Percentiles rank a stretch among this genome's conserved stretches.
Conservation (phyloP, 2,888 invertebrate genomes). For the Andrena bicolor region DNA sequence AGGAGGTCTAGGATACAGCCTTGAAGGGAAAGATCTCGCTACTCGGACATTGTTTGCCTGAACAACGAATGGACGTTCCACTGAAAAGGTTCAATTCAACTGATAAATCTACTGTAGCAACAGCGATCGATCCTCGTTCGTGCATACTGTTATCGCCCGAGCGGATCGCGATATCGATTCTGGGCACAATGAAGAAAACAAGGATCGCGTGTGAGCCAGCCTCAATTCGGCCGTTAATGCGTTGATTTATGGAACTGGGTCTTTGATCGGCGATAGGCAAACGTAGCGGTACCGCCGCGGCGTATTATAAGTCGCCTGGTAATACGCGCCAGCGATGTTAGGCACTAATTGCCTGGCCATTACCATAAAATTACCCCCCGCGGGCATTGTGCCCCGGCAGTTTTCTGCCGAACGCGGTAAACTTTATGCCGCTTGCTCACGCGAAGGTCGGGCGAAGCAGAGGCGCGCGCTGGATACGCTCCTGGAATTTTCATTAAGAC, state of each 20-base stretch:
- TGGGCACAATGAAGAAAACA: constrained; percentile 28
- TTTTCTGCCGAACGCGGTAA: constrained; percentile 10
- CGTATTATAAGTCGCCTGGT: constrained; percentile 42
- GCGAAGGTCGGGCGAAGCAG: constrained; percentile 14
- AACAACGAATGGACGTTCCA: too few species aligned
- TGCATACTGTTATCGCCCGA: constrained; percentile 11
- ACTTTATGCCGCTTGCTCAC: not conserved
- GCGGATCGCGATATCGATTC: constrained; percentile 32
- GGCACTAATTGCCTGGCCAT: constrained; percentile 49
- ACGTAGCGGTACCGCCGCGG: constrained; percentile 49
- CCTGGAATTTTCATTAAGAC: not conserved
- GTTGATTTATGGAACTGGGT: constrained; percentile 54
- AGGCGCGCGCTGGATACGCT: not conserved
- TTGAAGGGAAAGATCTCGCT: not conserved
- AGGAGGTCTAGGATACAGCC: not conserved
- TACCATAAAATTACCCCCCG: constrained; percentile 37
- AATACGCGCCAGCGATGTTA: constrained; percentile 47
- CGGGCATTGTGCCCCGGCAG: constrained; percentile 12
- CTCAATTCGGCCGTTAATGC: constrained; percentile 42
- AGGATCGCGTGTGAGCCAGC: constrained; percentile 45
- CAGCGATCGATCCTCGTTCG: constrained; percentile 43
- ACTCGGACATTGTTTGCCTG: not conserved
- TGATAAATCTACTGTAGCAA: not conserved
- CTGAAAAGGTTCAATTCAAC: constrained; percentile 3
- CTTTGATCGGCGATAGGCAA: constrained; percentile 54